phyloP scores from a whole-genome alignment of 2,797 vertebrate species.

The Poecilia gillii region DNA sequence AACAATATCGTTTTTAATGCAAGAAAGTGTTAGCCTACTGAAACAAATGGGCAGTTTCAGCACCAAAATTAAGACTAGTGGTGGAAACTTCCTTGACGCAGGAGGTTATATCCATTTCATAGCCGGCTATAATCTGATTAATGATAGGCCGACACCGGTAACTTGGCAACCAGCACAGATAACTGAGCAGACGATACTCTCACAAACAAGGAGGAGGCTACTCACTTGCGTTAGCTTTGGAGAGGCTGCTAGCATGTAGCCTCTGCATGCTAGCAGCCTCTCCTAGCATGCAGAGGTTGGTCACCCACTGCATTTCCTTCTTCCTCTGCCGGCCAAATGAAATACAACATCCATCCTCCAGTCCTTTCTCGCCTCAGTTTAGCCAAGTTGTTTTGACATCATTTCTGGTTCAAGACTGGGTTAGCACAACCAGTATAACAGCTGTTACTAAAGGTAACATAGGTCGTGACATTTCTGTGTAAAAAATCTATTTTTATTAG shows the following conservation, averaged over 20 bases:
- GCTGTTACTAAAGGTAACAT: neutral
- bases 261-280: neutral
- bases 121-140: neutral
- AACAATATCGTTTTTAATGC: neutral
- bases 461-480: neutral
- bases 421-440: neutral
- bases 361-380: neutral
- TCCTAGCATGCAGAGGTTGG: too few relatives aligned
- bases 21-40: neutral
- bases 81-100: neutral
- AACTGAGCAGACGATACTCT: neutral
- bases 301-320: too few relatives aligned
- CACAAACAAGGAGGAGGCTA: neutral
- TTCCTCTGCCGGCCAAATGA: neutral
- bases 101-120: neutral
- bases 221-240: neutral
- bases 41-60: neutral
- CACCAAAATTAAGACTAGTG: neutral
- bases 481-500: neutral
- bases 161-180: neutral
- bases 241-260: neutral
- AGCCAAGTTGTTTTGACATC: neutral
- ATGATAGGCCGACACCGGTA: neutral
- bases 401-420: neutral
- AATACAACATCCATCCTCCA: neutral